A percentile compares a stretch with the other conserved stretches of the same genome.
phyloP scores from a whole-genome alignment of 2,113 vertebrate species.

The Glareola pratincola region DNA sequence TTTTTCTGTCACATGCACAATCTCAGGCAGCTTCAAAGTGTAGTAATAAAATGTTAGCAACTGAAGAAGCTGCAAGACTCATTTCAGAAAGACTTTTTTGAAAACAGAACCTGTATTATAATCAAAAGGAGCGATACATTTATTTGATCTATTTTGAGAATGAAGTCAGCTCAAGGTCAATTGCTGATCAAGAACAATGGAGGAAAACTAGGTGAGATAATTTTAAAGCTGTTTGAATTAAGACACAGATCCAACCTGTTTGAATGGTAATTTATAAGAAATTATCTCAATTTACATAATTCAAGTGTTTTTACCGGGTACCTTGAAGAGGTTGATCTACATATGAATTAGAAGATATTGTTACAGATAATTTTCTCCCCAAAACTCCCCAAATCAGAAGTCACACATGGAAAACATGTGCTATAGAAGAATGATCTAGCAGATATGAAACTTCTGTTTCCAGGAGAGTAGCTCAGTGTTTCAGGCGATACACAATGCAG shows the following conservation, averaged over 20 bases:
- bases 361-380: neutral
- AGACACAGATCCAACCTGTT: conserved; percentile 43
- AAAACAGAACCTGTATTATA: conserved; percentile 53
- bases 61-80: conserved; percentile 49
- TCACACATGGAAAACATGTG: neutral
- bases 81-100: conserved; percentile 57
- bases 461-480: conserved; percentile 12
- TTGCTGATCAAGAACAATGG: conserved; percentile 67
- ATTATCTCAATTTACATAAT: conserved; percentile 56
- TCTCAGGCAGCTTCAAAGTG: conserved; percentile 54
- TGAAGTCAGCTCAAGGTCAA: conserved; percentile 70
- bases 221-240: conserved; percentile 66
- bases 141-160: conserved; percentile 71
- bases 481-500: neutral
- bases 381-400: neutral
- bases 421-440: neutral
- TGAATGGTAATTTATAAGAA: conserved; percentile 54
- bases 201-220: conserved; percentile 63
- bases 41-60: conserved; percentile 51
- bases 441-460: conserved; percentile 49
- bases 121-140: conserved; percentile 59
- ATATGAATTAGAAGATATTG: conserved; percentile 40
- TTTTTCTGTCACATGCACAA: conserved; percentile 15
- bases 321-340: conserved; percentile 43
- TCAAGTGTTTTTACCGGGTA: conserved; percentile 18